Conservation (phyloP, 2,113 vertebrate genomes). For the Aldabrachelys gigantea region DNA sequence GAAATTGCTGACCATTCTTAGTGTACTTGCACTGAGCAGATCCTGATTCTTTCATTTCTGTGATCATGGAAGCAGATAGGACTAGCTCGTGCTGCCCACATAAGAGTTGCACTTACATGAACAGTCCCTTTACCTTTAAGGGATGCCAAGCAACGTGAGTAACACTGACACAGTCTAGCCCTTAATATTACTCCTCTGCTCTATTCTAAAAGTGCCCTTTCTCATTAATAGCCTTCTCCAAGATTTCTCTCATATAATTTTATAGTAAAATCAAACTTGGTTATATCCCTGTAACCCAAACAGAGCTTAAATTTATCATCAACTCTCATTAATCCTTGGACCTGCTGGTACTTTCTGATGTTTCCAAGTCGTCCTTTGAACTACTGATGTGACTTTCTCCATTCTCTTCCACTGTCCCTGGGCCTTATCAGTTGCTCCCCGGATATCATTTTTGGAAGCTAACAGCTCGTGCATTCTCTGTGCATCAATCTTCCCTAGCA, state of each 20-base stretch:
- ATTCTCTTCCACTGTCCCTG: not conserved
- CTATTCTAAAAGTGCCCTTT: not conserved
- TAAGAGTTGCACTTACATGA: not conserved
- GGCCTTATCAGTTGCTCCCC: not conserved
- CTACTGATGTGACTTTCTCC: not conserved
- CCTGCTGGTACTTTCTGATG: not conserved
- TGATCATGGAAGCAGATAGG: rapidly evolving
- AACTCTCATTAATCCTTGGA: not conserved
- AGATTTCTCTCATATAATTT: constrained; percentile 6
- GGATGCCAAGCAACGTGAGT: not conserved
- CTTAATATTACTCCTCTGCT: not conserved
- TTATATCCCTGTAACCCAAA: constrained; percentile 11
- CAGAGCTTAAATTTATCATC: constrained; percentile 1
- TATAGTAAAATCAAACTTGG: constrained; percentile 42
- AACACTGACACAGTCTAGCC: not conserved
- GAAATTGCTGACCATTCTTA: not conserved
- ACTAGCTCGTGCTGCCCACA: not conserved
- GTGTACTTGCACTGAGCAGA: not conserved
- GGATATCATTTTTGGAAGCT: not conserved
- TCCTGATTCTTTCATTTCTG: not conserved
- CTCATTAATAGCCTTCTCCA: not conserved
- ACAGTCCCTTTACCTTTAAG: not conserved
- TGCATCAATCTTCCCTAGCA: not conserved
- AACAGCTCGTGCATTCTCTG: not conserved
- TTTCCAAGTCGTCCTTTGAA: not conserved